Conservation (phyloP, 2,888 invertebrate species). For the Trichacis sp. region DNA sequence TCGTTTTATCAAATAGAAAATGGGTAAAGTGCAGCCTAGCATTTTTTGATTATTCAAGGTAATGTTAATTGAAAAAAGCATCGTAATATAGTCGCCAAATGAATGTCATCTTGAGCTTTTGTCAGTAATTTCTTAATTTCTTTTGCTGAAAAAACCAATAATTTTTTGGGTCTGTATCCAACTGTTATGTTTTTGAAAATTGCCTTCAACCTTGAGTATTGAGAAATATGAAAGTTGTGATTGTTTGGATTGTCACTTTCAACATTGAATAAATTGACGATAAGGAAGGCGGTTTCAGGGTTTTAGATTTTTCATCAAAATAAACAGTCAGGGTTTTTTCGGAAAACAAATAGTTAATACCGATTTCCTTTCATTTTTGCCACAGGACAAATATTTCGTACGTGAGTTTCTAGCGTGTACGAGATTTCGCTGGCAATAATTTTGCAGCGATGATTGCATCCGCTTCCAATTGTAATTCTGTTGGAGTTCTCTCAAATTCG, state of each 20-base stretch:
- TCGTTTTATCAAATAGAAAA: not conserved
- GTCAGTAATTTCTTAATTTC: not conserved
- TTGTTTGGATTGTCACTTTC: not conserved
- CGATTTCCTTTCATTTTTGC: not conserved
- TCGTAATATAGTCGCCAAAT: not conserved
- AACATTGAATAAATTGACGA: not conserved
- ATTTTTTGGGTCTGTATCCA: not conserved
- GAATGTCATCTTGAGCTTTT: not conserved
- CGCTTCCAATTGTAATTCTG: too few species aligned
- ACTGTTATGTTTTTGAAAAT: not conserved
- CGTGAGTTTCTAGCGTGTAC: not conserved
- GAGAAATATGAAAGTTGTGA: not conserved
- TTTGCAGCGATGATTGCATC: too few species aligned
- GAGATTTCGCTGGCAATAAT: not conserved
- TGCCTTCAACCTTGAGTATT: not conserved
- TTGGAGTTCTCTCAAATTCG: too few species aligned
- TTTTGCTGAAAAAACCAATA: not conserved
- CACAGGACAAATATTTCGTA: not conserved
- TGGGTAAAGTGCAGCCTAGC: too few species aligned
- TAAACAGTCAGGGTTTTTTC: too few species aligned
- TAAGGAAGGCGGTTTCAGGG: not conserved
- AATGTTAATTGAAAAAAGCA: too few species aligned
- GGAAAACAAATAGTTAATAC: not conserved
- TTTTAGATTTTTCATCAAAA: too few species aligned
- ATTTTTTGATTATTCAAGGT: too few species aligned